Evolutionary conservation across 2,888 invertebrate species (phyloP), one percentile per base, ranked within the genome.

Genomic region (Morinoia aosen): DNA sequence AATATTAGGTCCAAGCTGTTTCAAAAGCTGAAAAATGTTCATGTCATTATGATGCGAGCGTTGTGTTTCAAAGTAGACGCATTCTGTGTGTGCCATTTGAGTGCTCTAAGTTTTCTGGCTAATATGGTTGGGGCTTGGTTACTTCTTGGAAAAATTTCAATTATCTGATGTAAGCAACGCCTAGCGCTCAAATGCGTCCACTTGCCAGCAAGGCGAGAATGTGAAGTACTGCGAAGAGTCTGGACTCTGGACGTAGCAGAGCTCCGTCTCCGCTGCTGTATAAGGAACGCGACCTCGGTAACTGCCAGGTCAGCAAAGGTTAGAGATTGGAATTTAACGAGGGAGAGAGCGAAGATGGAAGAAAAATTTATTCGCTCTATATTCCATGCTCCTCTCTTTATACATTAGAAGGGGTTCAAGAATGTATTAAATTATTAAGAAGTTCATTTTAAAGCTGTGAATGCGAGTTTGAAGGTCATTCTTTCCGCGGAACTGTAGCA

Each of bases 281-380:
- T 57, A 57, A 33, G 93, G 93, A 56, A 93, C 57, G 93, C 57
- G 93, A 93, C 93, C 93, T 57, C 93, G 57, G 93, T 57, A 93
- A 93, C 93, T 57, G 93, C 93, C 57, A 93, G 93, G 93, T 93
- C 93, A 93, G 57, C 57, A 93, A 57, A 93, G 93, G 93, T 93
- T 48, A 93, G 93, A 93, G 93, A 57, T 57, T 93, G 93, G 93
- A 93, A 93, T 93, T 93, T 93, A 56, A 93, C 57, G n/a, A 93
- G 93, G 93, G 57, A 93, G 57, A 93, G 57, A 57, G 48, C 48
- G 48, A 57, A 33, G 93, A 93, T 48, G 39, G 90, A 90, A 90
- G 90, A 90, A 16, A 90, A 90, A 48, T 90, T 48, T 39, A 90
- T 90, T 40, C 40, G 90, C 48, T 39, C 48, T 48, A 40, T 90